Evolutionary conservation across 2,113 vertebrate genomes (phyloP).

Genomic region (Thalassoma bifasciatum): DNA sequence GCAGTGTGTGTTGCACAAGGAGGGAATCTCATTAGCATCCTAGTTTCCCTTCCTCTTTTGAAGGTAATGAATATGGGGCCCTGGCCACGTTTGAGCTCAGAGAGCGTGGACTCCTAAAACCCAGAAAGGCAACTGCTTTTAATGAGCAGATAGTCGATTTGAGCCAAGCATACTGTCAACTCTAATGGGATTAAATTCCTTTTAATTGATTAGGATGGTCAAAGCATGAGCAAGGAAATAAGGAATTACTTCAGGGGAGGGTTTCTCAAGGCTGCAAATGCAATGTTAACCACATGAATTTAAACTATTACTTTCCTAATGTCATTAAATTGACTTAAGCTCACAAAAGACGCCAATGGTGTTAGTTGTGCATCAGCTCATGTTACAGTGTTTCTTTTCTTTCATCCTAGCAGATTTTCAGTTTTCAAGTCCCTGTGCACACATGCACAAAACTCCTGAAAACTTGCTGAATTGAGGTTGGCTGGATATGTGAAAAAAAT

Average conservation of each 20-base stretch:
- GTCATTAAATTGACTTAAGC: conserved; percentile 18
- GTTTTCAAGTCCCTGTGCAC: background rate
- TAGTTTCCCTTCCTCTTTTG: conserved; percentile 48
- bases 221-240: conserved; percentile 44
- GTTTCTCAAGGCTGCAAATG: conserved; percentile 28
- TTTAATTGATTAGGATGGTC: conserved; percentile 65
- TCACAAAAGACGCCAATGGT: conserved; percentile 23
- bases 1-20: conserved; percentile 54
- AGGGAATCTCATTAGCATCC: conserved; percentile 68
- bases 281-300: conserved; percentile 8
- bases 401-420: background rate
- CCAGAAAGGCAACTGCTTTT: conserved; percentile 30
- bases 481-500: too few species aligned
- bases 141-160: conserved; percentile 52
- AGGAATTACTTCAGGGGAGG: conserved; percentile 5
- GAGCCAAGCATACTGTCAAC: conserved; percentile 18
- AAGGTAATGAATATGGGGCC: conserved; percentile 47
- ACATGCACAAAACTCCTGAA: too few species aligned
- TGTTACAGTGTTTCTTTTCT: background rate
- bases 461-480: too few species aligned
- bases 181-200: conserved; percentile 63
- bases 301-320: conserved; percentile 37
- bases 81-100: conserved; percentile 13
- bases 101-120: conserved; percentile 38
- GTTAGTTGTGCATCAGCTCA: conserved; percentile 3